Percentiles rank a stretch among this genome's conserved stretches.
phyloP scores from a whole-genome alignment of 2,888 invertebrate genomes.

The Sabatieria punctata region DNA sequence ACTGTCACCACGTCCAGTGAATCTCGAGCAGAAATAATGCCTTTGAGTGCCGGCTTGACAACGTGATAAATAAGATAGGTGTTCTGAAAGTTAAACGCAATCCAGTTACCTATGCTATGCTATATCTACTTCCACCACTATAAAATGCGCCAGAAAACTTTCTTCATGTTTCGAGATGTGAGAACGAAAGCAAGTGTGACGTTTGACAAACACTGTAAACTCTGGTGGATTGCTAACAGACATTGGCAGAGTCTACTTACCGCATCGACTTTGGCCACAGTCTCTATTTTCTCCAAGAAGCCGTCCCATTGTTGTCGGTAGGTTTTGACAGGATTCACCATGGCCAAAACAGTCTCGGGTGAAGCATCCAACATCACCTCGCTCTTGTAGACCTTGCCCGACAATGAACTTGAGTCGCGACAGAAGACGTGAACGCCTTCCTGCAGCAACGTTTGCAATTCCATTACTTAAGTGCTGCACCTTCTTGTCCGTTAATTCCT shows the following conservation, averaged over 20 bases:
- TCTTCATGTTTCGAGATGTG: no score
- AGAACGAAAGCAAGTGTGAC: no score
- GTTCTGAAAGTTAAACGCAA: slow-evolving; percentile 4
- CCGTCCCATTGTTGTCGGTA: slow-evolving; percentile 7
- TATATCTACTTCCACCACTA: no score
- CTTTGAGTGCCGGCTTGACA: neutral
- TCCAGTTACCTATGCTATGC: no score
- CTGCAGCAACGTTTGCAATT: no score
- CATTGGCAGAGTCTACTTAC: neutral
- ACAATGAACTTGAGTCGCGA: neutral
- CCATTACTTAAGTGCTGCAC: no score
- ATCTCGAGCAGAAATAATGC: slow-evolving; percentile 1
- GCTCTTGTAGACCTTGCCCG: slow-evolving; percentile 1
- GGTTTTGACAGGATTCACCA: neutral
- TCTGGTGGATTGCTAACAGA: no score
- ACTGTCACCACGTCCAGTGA: slow-evolving; percentile 5
- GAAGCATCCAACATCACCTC: neutral
- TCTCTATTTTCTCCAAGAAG: neutral
- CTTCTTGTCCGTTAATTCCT: no score
- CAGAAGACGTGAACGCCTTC: neutral
- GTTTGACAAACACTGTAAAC: neutral
- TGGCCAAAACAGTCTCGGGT: slow-evolving; percentile 3
- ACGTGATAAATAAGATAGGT: slow-evolving; percentile 2
- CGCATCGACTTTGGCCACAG: neutral
- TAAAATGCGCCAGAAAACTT: no score